A percentile compares a stretch with the other conserved stretches of the same genome.
phyloP scores from a whole-genome alignment of 2,888 invertebrate species.

The Norana najaformis region DNA sequence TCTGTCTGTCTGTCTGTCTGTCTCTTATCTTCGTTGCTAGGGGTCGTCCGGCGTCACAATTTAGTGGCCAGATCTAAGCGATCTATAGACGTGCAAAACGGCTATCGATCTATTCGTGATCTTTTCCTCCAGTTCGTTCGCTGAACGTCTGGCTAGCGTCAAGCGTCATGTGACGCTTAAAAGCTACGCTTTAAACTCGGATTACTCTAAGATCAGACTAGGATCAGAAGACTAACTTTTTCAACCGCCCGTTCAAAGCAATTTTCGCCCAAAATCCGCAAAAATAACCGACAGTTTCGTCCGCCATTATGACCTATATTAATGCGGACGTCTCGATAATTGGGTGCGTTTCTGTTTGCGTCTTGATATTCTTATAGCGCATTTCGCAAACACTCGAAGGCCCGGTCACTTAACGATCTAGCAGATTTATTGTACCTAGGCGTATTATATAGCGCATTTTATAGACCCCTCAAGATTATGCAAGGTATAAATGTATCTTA shows the following conservation, averaged over 20 bases:
- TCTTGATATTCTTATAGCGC: neutral
- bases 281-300: no score
- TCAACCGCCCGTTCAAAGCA: neutral
- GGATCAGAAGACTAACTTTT: neutral
- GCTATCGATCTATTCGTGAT: conserved; percentile 6
- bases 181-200: neutral
- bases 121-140: neutral
- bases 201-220: neutral
- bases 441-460: conserved; percentile 3
- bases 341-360: no score
- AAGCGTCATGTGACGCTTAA: neutral
- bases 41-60: conserved; percentile 13
- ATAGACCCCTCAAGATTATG: neutral
- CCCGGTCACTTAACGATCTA: neutral
- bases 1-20: neutral
- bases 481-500: neutral
- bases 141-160: neutral
- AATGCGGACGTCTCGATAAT: neutral
- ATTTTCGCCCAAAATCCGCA: neutral
- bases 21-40: neutral
- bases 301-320: neutral
- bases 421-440: neutral
- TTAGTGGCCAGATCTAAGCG: neutral
- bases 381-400: neutral
- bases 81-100: neutral